A percentile compares a stretch with the other conserved stretches of the same genome.
These are phyloP conservation scores for Chunga burmeisteri DNA, from an alignment of 2,113 vertebrate genomes.

Conservation along the genomic window DNA sequence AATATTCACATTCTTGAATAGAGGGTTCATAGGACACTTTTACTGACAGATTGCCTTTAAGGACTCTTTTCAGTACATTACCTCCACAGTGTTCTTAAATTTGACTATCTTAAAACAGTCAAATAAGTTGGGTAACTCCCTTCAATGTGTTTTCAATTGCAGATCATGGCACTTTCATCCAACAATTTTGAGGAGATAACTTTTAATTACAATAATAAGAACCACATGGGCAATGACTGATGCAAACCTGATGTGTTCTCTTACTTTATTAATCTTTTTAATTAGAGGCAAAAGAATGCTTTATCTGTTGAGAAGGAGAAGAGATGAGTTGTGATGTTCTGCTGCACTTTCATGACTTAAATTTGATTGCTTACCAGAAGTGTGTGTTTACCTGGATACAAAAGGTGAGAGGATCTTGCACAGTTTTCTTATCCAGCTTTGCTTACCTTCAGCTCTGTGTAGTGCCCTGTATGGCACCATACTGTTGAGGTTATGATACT, in stretches of 20 bases:
- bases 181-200: slow-evolving; percentile 77
- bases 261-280: slow-evolving; percentile 81
- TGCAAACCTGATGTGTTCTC: slow-evolving; percentile 76
- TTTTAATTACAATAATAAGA: slow-evolving; percentile 83
- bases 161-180: slow-evolving; percentile 76
- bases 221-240: slow-evolving; percentile 79
- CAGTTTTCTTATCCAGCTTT: background rate
- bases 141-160: slow-evolving; percentile 81
- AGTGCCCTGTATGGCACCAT: background rate
- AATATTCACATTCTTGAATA: background rate
- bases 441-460: background rate
- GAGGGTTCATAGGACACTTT: slow-evolving; percentile 26
- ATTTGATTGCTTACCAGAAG: slow-evolving; percentile 65
- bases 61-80: slow-evolving; percentile 31
- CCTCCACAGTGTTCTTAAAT: slow-evolving; percentile 41
- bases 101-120: slow-evolving; percentile 47
- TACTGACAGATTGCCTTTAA: slow-evolving; percentile 51
- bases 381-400: slow-evolving; percentile 73
- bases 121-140: slow-evolving; percentile 55
- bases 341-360: slow-evolving; percentile 76
- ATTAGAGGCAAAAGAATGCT: slow-evolving; percentile 82
- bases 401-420: slow-evolving; percentile 45
- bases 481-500: background rate
- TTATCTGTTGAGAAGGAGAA: slow-evolving; percentile 81
- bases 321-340: slow-evolving; percentile 71